These are phyloP conservation scores for Desmodus rotundus DNA, from an alignment of 2,113 vertebrate species.

Conservation along the genomic window DNA sequence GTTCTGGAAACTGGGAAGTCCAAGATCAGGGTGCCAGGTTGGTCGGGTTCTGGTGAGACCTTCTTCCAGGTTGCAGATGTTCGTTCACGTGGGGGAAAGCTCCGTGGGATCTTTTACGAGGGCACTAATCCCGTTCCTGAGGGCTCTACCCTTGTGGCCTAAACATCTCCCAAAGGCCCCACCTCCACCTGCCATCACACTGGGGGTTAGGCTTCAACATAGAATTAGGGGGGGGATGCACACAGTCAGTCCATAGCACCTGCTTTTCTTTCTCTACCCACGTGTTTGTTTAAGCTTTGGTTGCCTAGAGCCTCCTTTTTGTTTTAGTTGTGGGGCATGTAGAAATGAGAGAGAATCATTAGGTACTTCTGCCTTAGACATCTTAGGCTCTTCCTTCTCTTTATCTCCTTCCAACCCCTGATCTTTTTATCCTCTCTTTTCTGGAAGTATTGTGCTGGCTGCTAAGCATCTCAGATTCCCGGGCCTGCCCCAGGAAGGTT, in stretches of 20 bases:
- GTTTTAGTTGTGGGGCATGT: neutral
- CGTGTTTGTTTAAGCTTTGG: neutral
- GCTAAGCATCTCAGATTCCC: neutral
- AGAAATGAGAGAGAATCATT: neutral
- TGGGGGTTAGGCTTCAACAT: neutral
- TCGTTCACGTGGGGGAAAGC: neutral
- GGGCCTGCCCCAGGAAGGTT: neutral
- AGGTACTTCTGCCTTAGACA: neutral
- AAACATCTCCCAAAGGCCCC: neutral
- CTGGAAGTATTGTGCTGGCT: neutral
- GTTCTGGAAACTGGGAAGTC: neutral
- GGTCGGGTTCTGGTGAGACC: neutral
- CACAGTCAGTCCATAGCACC: neutral
- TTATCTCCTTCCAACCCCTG: neutral
- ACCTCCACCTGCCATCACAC: neutral
- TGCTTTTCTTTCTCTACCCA: neutral
- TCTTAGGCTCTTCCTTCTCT: neutral
- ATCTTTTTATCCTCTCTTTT: neutral
- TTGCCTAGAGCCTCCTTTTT: neutral
- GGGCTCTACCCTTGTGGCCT: neutral
- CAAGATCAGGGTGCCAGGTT: neutral
- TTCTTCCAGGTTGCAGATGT: neutral
- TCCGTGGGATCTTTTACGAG: neutral
- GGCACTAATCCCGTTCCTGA: neutral
- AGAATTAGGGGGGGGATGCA: too few species aligned